Conservation (phyloP, 2,113 vertebrate species). For the Corynorhinus townsendii region DNA sequence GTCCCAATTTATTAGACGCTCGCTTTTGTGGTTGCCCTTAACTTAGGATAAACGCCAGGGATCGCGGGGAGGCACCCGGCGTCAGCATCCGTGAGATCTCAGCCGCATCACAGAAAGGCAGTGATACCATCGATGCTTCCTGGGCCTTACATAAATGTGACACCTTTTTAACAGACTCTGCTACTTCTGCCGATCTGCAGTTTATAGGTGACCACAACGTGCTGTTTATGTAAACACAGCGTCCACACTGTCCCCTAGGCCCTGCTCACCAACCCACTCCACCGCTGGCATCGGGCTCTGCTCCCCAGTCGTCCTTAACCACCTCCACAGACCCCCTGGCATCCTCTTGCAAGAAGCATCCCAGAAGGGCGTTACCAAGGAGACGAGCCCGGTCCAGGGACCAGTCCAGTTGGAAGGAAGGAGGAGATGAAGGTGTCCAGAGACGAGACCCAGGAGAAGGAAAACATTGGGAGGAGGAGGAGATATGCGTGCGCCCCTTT, state of each 20-base stretch:
- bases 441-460: background rate
- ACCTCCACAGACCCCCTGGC: background rate
- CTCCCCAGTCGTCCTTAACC: background rate
- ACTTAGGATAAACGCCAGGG: background rate
- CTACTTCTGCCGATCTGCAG: background rate
- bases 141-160: background rate
- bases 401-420: background rate
- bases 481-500: background rate
- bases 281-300: background rate
- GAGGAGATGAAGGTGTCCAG: background rate
- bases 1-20: background rate
- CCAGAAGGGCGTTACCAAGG: background rate
- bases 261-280: background rate
- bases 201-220: background rate
- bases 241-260: too few species aligned
- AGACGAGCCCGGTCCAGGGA: background rate
- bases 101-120: background rate
- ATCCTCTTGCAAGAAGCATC: background rate
- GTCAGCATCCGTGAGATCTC: background rate
- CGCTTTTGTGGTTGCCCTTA: background rate
- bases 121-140: background rate
- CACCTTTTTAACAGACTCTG: background rate
- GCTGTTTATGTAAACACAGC: too few species aligned
- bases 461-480: background rate
- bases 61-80: accelerated